phyloP scores from a whole-genome alignment of 1,140 invertebrate genomes.

The Theocolax elegans region DNA sequence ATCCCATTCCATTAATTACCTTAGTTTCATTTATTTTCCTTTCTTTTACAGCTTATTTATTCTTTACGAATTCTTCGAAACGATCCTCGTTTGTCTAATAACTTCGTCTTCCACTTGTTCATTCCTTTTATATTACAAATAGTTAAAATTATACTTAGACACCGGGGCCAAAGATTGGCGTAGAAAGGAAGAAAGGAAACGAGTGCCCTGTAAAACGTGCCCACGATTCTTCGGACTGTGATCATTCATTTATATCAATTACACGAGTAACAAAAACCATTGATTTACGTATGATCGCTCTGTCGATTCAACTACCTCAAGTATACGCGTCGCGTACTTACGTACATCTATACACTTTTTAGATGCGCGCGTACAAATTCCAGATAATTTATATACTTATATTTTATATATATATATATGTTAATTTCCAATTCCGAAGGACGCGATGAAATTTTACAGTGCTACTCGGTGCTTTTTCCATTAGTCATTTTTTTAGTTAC shows the following conservation, averaged over 20 bases:
- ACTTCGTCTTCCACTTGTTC: no score
- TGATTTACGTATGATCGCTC: no score
- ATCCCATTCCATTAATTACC: background rate
- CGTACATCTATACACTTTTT: no score
- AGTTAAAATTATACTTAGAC: slow-evolving; percentile 61
- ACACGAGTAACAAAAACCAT: no score
- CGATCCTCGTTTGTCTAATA: no score
- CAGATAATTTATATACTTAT: no score
- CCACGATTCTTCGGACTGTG: background rate
- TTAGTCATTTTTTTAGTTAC: slow-evolving; percentile 11
- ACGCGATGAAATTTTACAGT: background rate
- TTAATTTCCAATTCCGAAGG: slow-evolving; percentile 1
- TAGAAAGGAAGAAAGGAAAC: slow-evolving; percentile 45
- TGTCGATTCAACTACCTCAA: no score
- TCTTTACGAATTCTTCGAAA: no score
- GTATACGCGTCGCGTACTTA: no score
- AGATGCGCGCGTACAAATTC: no score
- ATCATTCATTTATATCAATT: background rate
- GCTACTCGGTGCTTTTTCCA: slow-evolving; percentile 1
- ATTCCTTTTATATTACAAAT: slow-evolving; percentile 56
- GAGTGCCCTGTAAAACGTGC: slow-evolving; percentile 46
- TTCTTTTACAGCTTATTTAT: background rate
- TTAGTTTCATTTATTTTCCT: background rate
- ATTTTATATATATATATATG: no score
- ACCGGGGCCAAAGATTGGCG: slow-evolving; percentile 45